phyloP scores from a whole-genome alignment of 2,888 invertebrate species.

The Andrena fulva region DNA sequence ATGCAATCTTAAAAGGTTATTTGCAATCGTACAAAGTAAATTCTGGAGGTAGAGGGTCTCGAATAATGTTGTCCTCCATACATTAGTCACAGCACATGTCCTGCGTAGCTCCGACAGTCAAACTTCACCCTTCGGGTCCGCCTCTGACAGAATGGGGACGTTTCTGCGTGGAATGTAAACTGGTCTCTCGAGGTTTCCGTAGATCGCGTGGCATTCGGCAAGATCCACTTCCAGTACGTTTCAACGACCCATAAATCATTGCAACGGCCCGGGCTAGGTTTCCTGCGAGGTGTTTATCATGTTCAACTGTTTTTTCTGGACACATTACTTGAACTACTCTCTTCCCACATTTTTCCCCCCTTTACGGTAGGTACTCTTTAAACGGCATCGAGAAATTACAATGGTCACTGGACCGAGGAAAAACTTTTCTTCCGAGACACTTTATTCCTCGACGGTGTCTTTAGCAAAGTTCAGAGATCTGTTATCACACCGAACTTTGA shows the following conservation, averaged over 20 bases:
- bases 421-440: neutral
- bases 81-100: conserved; percentile 10
- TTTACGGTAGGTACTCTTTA: neutral
- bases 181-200: conserved; percentile 46
- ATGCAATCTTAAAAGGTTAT: neutral
- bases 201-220: conserved; percentile 46
- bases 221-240: conserved; percentile 36
- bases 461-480: neutral
- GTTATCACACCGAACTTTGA: neutral
- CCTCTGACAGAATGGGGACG: conserved; percentile 49
- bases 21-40: neutral
- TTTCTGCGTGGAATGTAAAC: conserved; percentile 55
- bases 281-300: conserved; percentile 46
- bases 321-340: conserved; percentile 21
- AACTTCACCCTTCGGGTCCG: conserved; percentile 51
- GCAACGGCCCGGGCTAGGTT: conserved; percentile 19
- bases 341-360: conserved; percentile 28
- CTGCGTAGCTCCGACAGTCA: conserved; percentile 26
- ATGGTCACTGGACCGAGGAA: conserved; percentile 2
- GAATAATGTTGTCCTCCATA: neutral
- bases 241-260: conserved; percentile 43
- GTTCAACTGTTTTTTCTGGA: conserved; percentile 19
- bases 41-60: neutral
- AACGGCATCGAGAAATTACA: conserved; percentile 23
- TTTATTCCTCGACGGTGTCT: neutral